Evolutionary conservation across 1,140 invertebrate genomes (phyloP).

Genomic region (Pemphigus obesinymphae): DNA sequence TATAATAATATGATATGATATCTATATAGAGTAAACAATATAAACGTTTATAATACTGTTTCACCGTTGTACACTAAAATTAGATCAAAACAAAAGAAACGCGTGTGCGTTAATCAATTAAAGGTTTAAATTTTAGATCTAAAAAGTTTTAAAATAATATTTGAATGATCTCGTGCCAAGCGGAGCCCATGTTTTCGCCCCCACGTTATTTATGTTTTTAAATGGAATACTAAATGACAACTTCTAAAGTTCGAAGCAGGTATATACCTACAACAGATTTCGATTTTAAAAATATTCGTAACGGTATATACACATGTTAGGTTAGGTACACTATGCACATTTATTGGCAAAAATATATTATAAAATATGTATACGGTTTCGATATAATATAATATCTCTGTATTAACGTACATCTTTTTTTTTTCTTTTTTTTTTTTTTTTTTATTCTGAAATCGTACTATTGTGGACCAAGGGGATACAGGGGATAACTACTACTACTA

Average conservation of each 20-base stretch:
- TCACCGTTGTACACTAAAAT: neutral
- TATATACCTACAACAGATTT: too few species aligned
- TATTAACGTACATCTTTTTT: too few species aligned
- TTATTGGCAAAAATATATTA: constrained; percentile 3
- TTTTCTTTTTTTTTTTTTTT: neutral
- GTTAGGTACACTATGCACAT: too few species aligned
- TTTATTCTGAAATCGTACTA: neutral
- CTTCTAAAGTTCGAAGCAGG: neutral
- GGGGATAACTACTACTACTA: too few species aligned
- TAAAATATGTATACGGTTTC: too few species aligned
- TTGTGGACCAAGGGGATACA: constrained; percentile 25
- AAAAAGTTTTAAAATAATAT: constrained; percentile 21
- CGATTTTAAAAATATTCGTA: too few species aligned
- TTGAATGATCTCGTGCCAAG: neutral
- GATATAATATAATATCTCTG: too few species aligned
- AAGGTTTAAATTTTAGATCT: constrained; percentile 1
- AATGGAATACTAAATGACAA: neutral
- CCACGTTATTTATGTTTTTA: neutral
- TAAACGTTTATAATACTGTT: too few species aligned
- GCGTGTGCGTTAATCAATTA: neutral
- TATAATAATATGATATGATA: too few species aligned
- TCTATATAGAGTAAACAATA: too few species aligned
- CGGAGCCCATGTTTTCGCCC: neutral
- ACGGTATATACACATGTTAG: too few species aligned
- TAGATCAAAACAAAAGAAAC: constrained; percentile 16